Base-by-base conservation (phyloP, 2,113 vertebrate species). In the Rutilus rutilus region DNA sequence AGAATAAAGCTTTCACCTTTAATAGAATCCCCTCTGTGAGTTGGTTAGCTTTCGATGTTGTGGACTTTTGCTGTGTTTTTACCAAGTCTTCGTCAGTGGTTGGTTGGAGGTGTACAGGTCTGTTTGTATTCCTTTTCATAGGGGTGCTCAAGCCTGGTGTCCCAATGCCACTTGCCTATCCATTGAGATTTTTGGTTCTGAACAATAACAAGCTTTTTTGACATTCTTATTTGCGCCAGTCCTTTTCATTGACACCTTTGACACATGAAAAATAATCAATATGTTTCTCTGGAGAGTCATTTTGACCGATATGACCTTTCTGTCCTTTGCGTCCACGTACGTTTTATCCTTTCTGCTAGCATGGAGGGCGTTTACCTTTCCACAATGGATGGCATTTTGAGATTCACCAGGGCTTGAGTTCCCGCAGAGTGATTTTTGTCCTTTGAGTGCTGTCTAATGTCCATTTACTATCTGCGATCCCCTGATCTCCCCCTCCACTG, bases 41-140 rank as follows among this genome's bases (percentile, higher is more conserved):
- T 92, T 93, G 93, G 91, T 94, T 94, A 95, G 93, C 93, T 94
- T 95, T 94, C 90, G 85, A 91, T 95, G 95, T 95, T 94, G 94
- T 95, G 94, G 90, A 88, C 80, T 92, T 86, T 91, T 93, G 93
- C 92, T 88, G 93, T 95, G 93, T 92, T 91, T 94, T 94, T 94
- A 94, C 92, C 92, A 90, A 84, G 91, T 95, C 93, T 88, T 84
- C 93, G 93, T 94, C 89, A 91, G 86, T 95, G 93, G 90, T 91
- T 94, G 91, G 90, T 94, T 94, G 89, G 75, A 93, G 92, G 92
- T 92, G 92, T 91, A 91, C 90, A 91, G 88, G 90, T 91, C 90
- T 94, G 92, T 94, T 92, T 82, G 90, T 93, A 92, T 91, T 89
- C 91, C 90, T 91, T 93, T 90, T 36, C 3, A 88, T 89, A 86